phyloP scores from a whole-genome alignment of 2,113 vertebrate species.

The Oreochromis tanganicae region DNA sequence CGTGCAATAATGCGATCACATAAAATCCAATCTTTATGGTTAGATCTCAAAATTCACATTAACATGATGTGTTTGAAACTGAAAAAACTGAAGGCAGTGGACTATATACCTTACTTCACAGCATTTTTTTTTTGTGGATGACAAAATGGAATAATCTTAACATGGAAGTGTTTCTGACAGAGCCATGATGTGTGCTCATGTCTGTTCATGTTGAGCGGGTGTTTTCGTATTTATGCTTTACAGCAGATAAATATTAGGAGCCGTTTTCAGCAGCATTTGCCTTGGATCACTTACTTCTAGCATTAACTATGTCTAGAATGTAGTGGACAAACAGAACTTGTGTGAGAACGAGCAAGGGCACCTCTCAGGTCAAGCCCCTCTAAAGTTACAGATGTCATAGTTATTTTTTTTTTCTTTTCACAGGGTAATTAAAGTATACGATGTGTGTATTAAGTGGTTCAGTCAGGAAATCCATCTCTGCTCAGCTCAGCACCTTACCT shows the following conservation, averaged over 20 bases:
- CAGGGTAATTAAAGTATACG: slow-evolving; percentile 54
- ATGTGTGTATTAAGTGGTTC: slow-evolving; percentile 55
- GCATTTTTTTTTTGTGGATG: not conserved
- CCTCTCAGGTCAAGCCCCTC: slow-evolving; percentile 11
- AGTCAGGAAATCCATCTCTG: slow-evolving; percentile 63
- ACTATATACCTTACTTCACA: not conserved
- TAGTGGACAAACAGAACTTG: slow-evolving; percentile 32
- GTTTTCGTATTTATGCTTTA: slow-evolving; percentile 12
- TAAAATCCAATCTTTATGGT: slow-evolving; percentile 48
- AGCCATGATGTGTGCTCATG: not conserved
- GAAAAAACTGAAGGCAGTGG: not conserved
- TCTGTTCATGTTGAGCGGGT: not conserved
- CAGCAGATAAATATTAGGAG: slow-evolving; percentile 12
- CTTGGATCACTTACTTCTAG: not conserved
- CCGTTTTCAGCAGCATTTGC: not conserved
- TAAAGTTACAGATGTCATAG: slow-evolving; percentile 31
- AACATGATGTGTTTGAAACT: slow-evolving; percentile 12
- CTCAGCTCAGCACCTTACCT: slow-evolving; percentile 26
- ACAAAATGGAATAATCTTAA: not conserved
- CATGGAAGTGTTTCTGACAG: not conserved
- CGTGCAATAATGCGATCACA: slow-evolving; percentile 27
- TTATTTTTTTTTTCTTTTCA: slow-evolving; percentile 17
- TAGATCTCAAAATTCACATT: slow-evolving; percentile 19
- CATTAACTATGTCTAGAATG: slow-evolving; percentile 21
- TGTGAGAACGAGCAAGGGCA: not conserved